Evolutionary conservation across 2,113 vertebrate species (phyloP), one percentile per base, ranked within the genome.

Genomic region (Neotragus moschatus): DNA sequence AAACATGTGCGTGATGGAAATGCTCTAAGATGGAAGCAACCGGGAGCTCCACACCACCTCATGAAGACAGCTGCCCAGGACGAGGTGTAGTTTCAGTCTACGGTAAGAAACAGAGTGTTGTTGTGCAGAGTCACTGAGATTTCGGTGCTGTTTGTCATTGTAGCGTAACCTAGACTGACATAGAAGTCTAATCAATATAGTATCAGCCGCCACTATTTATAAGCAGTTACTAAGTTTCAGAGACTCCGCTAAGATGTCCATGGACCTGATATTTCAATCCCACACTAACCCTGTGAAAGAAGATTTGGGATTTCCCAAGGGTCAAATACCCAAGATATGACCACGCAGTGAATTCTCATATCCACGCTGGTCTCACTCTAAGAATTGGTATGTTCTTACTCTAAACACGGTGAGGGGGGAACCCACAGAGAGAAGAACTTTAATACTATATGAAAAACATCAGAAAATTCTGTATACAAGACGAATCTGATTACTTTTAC

Each of bases 401-500:
- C 51, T 92, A 92, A 92, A 95, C 25, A 51, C 2, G 45, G 36
- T 43, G 70, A 25, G 63, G 43, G 15, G 11, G 14, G 2, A 55
- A 79, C 13, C 16, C 19, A 28, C 73, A 47, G 45, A 45, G 55
- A 92, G 47, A 86, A 90, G 45, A 86, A 17, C 9, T 92, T 77
- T 51, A 63, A 93, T 28, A 51, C 30, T 75, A 23, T 23, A n/a
- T 21, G 80, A 47, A 86, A 96, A 94, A 80, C 36, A 75, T 60
- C 23, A 70, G 86, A n/a, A 36, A 86, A 84, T 55, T 60, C 26
- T 60, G 5, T 75, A 86, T 12, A 77, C 55, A 60, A 92, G 23
- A 82, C 66, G 53, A 79, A 55, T 25, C 84, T 55, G 36, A 49
- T 84, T 95, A 88, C 53, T 96, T 90, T 81, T 47, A 87, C 45